phyloP scores from a whole-genome alignment of 2,113 vertebrate species.

The Gymnarchus niloticus region DNA sequence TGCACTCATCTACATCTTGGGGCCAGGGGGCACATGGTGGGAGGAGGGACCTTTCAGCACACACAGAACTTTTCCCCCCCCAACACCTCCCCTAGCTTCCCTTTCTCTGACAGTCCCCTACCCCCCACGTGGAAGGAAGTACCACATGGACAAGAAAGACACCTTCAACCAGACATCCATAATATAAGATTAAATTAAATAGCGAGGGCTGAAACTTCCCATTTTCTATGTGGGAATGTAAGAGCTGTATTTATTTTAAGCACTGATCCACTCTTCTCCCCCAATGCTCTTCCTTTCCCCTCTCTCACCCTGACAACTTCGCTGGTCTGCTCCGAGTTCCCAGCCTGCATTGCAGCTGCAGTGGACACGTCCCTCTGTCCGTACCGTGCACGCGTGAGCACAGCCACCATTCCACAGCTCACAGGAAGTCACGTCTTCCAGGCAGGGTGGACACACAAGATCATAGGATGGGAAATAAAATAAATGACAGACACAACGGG shows the following conservation, averaged over 20 bases:
- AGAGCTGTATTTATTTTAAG: neutral
- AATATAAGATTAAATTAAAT: neutral
- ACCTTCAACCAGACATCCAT: no score
- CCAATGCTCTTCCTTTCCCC: neutral
- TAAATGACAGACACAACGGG: neutral
- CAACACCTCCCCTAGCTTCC: no score
- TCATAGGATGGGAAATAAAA: neutral
- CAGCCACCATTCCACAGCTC: slow-evolving; percentile 65
- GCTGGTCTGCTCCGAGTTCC: slow-evolving; percentile 49
- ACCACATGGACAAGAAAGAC: neutral
- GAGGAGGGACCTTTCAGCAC: neutral
- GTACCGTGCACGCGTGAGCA: slow-evolving; percentile 52
- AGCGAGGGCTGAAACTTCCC: neutral
- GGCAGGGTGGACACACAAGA: neutral
- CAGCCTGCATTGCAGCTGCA: slow-evolving; percentile 64
- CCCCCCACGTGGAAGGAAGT: neutral
- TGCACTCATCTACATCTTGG: slow-evolving; percentile 67
- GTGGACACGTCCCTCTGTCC: slow-evolving; percentile 47
- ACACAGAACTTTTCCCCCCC: neutral
- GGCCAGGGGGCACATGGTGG: neutral
- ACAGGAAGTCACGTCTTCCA: slow-evolving; percentile 61
- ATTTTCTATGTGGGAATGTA: neutral
- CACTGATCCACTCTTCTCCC: neutral
- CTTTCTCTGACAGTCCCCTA: neutral
- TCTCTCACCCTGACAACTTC: slow-evolving; percentile 57